A percentile compares a stretch with the other conserved stretches of the same genome.
Conservation (phyloP, 2,797 vertebrate genomes). For the Sus cebifrons region DNA sequence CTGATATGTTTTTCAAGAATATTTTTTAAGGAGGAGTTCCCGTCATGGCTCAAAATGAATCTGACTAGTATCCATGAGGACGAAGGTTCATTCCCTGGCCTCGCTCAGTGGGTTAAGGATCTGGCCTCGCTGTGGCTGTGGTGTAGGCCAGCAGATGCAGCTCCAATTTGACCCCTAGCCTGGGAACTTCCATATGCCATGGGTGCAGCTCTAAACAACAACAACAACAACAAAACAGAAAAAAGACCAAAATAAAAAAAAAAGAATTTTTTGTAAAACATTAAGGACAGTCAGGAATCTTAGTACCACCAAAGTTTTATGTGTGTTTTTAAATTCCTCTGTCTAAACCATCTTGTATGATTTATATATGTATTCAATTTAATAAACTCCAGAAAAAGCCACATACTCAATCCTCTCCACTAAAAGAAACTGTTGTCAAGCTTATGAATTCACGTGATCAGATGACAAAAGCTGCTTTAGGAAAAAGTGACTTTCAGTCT, state of each 20-base stretch:
- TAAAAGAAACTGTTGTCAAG: slow-evolving; percentile 46
- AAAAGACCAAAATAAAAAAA: no score
- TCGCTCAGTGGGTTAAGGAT: no score
- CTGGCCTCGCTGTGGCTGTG: no score
- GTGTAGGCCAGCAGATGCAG: no score
- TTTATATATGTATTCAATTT: slow-evolving; percentile 15
- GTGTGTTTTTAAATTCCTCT: slow-evolving; percentile 24
- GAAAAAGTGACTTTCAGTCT: slow-evolving; percentile 30
- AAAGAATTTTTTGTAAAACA: not conserved
- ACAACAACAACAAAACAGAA: no score
- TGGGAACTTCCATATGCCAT: no score
- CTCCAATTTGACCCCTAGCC: no score
- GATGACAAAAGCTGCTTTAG: not conserved
- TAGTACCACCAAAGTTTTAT: slow-evolving; percentile 32
- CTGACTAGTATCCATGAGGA: no score
- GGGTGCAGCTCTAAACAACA: no score
- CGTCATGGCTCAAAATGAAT: no score
- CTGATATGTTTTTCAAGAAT: not conserved
- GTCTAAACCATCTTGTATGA: not conserved
- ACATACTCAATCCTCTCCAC: slow-evolving; percentile 3
- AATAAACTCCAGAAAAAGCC: slow-evolving; percentile 36
- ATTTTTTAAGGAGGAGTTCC: not conserved
- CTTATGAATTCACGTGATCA: not conserved
- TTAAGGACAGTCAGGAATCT: slow-evolving; percentile 36
- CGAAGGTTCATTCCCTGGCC: no score